Evolutionary conservation across 2,797 vertebrate genomes (phyloP), one percentile per base, ranked within the genome.

Genomic region (Delichon dasypus): DNA sequence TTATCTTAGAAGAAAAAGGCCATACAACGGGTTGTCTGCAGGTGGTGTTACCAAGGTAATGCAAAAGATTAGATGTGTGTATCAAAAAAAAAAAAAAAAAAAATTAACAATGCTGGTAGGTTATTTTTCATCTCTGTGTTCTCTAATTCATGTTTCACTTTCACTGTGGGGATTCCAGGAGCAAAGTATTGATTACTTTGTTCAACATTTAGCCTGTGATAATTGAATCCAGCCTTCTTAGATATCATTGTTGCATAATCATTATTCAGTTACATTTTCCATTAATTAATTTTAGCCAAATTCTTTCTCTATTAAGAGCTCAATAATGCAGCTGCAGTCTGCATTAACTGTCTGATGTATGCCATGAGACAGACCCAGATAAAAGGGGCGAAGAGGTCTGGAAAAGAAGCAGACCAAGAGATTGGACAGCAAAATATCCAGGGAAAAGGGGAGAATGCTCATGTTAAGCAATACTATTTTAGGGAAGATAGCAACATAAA

Each of bases 271-370:
- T 94, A 88, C 8, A 67, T 70, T 88, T 94, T 89, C 80, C 83
- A 64, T 94, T 86, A 91, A 75, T 93, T 92, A 62, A 53, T 95
- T 91, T 93, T 90, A 86, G 74, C 57, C 36, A 82, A 40, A 90
- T 88, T 90, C 23, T 74, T 77, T 65, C 45, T 89, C 73, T 83
- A 62, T 90, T 95, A 91, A 86, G 66, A 68, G n/a, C 27, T 85
- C 73, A 65, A 44, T 83, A 83, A 65, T 30, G 34, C 15, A 61
- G 40, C 50, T 84, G n/a, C 51, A 94, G 40, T 58, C 36, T 13
- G 7, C 47, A 44, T 68, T 93, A 91, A 70, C n/a, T 85, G 5
- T 20, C 40, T 88, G 29, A 58, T 68, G 18, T 32, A 36, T 2
- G 5, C 45, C 57, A 90, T 42, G 53, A 90, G 32, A 81, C 18